Conservation (phyloP, 2,888 invertebrate genomes). For the Coremacera marginata region DNA sequence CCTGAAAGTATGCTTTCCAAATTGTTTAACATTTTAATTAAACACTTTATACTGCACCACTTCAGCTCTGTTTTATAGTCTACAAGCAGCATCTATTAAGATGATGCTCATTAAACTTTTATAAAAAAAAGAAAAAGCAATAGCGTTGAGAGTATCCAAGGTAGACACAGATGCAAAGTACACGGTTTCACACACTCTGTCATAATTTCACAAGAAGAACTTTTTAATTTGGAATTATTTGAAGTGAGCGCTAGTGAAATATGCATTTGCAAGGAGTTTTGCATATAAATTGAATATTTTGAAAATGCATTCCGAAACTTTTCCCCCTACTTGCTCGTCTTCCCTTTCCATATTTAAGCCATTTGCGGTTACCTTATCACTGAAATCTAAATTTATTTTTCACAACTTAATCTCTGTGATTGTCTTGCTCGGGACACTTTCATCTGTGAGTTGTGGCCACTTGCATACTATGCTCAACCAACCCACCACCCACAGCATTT, state of each 20-base stretch:
- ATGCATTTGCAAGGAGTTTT: constrained; percentile 25
- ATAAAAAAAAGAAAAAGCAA: no score
- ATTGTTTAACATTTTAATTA: constrained; percentile 10
- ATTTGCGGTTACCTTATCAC: neutral
- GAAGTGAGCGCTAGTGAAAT: constrained; percentile 6
- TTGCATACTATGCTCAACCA: neutral
- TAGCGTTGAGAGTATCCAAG: no score
- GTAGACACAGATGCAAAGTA: no score
- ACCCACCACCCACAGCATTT: constrained; percentile 9
- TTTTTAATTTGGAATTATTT: constrained; percentile 28
- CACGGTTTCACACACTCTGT: neutral
- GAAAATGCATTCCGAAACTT: constrained; percentile 25
- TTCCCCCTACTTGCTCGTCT: neutral
- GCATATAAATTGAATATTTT: constrained; percentile 35
- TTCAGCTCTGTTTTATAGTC: neutral
- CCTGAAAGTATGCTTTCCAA: constrained; percentile 9
- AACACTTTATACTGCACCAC: neutral
- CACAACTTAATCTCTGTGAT: neutral
- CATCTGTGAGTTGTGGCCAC: neutral
- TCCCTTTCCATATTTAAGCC: neutral
- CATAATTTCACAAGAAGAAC: constrained; percentile 17
- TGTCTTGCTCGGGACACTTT: constrained; percentile 3
- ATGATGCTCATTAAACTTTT: constrained; percentile 24
- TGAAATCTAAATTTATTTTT: constrained; percentile 20
- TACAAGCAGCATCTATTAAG: neutral